These are phyloP conservation scores for Empis livida DNA, from an alignment of 2,888 invertebrate genomes.

Conservation along the genomic window DNA sequence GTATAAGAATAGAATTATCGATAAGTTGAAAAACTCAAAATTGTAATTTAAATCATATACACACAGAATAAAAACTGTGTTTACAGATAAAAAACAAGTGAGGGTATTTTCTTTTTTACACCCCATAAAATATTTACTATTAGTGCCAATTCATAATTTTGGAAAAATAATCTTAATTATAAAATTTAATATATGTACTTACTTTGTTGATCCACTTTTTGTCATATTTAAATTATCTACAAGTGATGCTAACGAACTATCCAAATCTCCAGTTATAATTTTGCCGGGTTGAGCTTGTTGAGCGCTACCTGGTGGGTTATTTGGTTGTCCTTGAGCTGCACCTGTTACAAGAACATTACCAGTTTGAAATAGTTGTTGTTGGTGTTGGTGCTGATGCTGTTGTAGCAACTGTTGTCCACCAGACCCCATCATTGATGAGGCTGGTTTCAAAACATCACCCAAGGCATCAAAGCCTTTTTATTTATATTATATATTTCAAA, in stretches of 20 bases:
- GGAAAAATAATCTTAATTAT: neutral
- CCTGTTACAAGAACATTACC: slow-evolving; percentile 17
- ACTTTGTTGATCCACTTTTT: slow-evolving; percentile 49
- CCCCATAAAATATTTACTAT: too few species aligned
- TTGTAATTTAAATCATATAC: too few species aligned
- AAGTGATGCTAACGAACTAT: slow-evolving; percentile 82
- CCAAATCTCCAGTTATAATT: slow-evolving; percentile 83
- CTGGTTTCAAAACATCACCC: slow-evolving; percentile 57
- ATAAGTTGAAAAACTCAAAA: too few species aligned
- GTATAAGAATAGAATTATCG: too few species aligned
- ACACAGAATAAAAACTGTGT: too few species aligned
- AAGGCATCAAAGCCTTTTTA: slow-evolving; percentile 57
- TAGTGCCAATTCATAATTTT: too few species aligned
- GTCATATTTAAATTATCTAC: slow-evolving; percentile 88
- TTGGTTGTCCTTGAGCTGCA: slow-evolving; percentile 30
- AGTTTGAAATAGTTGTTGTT: slow-evolving; percentile 20
- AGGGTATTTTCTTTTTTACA: too few species aligned
- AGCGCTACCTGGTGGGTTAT: slow-evolving; percentile 29
- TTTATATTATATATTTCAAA: slow-evolving; percentile 5
- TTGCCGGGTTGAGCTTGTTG: slow-evolving; percentile 46
- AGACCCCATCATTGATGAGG: slow-evolving; percentile 22
- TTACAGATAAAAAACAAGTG: too few species aligned
- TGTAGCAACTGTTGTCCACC: slow-evolving; percentile 17
- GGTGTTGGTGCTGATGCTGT: slow-evolving; percentile 18
- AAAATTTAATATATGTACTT: slow-evolving; percentile 3